Conservation (phyloP, 2,888 invertebrate genomes). For the Alitta virens region DNA sequence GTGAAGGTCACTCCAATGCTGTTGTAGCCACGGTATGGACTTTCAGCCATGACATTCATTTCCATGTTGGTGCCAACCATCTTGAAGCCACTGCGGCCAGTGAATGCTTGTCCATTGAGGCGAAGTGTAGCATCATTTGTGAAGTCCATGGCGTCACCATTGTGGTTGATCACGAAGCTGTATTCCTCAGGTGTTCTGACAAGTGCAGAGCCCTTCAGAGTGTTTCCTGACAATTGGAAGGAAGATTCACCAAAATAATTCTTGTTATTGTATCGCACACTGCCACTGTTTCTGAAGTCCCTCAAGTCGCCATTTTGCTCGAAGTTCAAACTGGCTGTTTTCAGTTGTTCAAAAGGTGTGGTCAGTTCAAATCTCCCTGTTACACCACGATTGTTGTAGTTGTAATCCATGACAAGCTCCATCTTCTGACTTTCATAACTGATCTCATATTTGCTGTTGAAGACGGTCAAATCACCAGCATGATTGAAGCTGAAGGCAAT, state of each 20-base stretch:
- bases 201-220: not conserved
- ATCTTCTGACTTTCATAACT: no score
- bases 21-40: not conserved
- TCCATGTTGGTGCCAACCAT: not conserved
- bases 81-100: not conserved
- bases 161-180: not conserved
- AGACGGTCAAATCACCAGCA: no score
- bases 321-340: not conserved
- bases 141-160: not conserved
- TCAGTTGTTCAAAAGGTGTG: not conserved
- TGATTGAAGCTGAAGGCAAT: no score
- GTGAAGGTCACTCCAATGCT: not conserved
- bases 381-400: no score
- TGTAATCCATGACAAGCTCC: no score
- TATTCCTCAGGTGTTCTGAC: not conserved
- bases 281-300: not conserved
- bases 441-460: no score
- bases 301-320: not conserved
- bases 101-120: not conserved
- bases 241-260: not conserved
- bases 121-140: not conserved
- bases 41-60: not conserved
- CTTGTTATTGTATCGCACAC: not conserved
- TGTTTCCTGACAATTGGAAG: not conserved
- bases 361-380: not conserved